A percentile compares a stretch with the other conserved stretches of the same genome.
These are phyloP conservation scores for Ceuthmochares aereus DNA, from an alignment of 2,113 vertebrate genomes.

Conservation along the genomic window DNA sequence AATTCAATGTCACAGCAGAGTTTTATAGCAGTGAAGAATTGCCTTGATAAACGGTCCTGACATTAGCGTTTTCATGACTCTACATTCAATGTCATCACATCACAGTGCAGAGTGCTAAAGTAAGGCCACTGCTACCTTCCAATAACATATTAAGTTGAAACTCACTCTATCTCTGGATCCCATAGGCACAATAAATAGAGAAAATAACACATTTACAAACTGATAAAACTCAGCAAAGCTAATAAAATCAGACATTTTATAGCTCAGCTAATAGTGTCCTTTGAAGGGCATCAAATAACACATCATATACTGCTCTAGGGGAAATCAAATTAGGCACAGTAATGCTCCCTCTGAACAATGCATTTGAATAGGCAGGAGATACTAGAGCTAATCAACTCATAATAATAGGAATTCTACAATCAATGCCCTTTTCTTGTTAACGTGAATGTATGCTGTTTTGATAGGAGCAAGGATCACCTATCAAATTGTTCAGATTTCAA, in stretches of 20 bases:
- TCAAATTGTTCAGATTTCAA: background rate
- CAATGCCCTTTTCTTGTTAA: constrained; percentile 28
- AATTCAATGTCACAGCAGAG: constrained; percentile 73
- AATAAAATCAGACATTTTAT: constrained; percentile 86
- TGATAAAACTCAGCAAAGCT: constrained; percentile 82
- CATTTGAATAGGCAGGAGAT: constrained; percentile 67
- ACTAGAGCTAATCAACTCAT: constrained; percentile 53
- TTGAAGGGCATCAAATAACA: constrained; percentile 86
- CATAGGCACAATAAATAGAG: constrained; percentile 83
- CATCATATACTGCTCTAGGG: constrained; percentile 77
- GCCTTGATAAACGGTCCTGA: constrained; percentile 81
- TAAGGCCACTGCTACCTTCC: constrained; percentile 69
- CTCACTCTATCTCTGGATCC: constrained; percentile 78
- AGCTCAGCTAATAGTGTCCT: constrained; percentile 82
- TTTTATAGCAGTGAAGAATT: constrained; percentile 75
- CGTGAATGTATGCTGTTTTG: background rate
- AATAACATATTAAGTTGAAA: constrained; percentile 81
- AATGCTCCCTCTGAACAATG: constrained; percentile 53
- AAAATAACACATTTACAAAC: constrained; percentile 86
- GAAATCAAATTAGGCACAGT: constrained; percentile 77
- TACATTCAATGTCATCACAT: constrained; percentile 79
- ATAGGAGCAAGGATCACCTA: background rate
- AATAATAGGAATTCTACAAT: constrained; percentile 41
- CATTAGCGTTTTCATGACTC: constrained; percentile 78
- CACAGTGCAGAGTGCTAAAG: constrained; percentile 72